Base-by-base conservation (phyloP, 2,797 vertebrate species). In the Girardinus metallicus region DNA sequence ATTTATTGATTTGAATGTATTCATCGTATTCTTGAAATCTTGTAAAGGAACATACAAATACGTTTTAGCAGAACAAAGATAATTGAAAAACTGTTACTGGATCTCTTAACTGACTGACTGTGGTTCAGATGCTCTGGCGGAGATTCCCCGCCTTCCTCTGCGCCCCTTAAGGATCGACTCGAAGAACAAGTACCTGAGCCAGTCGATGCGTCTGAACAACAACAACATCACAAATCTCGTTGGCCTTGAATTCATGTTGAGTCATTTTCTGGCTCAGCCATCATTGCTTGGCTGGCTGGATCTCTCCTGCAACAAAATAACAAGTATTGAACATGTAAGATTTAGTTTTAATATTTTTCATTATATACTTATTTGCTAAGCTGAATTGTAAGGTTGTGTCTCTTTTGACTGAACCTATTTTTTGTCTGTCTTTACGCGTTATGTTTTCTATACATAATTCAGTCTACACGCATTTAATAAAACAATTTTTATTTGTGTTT, bases 271-370 rank as follows among this genome's bases (percentile, higher is more conserved):
- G 78, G 91, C 90, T 10, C 75, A 95, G 1, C 96, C 97, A 0
- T 81, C 70, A 0, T 92, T 82, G 26, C 91, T 97, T 31, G 93
- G 94, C 74, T 97, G 97, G 97, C 91, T 97, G 0, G 96, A 97
- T 88, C 89, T 97, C 62, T 97, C 97, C 86, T 97, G 96, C 87
- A 98, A 97, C 34, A 83, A 94, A 85, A 87, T 97, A 79, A 43
- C 85, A 64, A 71, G 3, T 84, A 95, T 96, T 11, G 93, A 96
- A 47, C 81, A 91, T 60, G 97, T 97, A 86, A 86, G 94, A 86
- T 64, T 70, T 7, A 29, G n/a, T 43, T 43, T 57, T 18, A 26
- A 15, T 18, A 2, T 2, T 26, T 51, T 53, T 12, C 31, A 36
- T 39, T 23, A 41, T 26, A 4, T 68, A 26, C 36, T 43, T n/a